Conservation (phyloP, 2,113 vertebrate species). For the Eurystomus gularis region DNA sequence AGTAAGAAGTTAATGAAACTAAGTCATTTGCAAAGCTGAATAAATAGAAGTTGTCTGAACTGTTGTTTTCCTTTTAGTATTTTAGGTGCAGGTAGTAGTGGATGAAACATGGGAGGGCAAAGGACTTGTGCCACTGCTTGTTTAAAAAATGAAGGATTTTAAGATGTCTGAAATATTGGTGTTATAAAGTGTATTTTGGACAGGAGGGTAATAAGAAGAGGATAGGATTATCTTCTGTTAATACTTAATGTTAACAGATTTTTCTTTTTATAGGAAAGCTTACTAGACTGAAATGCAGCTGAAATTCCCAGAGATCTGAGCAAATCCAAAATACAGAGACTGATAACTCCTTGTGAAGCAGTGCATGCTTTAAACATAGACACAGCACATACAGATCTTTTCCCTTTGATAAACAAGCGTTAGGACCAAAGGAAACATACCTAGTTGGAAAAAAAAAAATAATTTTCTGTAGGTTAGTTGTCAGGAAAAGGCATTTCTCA, state of each 20-base stretch:
- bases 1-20: not conserved
- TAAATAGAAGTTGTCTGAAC: not conserved
- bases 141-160: not conserved
- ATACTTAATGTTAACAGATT: not conserved
- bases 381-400: accelerated
- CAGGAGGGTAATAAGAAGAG: not conserved
- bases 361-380: not conserved
- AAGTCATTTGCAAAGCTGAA: not conserved
- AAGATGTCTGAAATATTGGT: not conserved
- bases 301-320: not conserved
- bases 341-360: not conserved
- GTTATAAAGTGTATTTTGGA: not conserved
- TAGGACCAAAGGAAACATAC: not conserved
- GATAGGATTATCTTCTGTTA: not conserved
- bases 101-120: not conserved
- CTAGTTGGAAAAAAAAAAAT: not conserved
- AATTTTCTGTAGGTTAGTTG: not conserved
- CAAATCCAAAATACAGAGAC: not conserved
- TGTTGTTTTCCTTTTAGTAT: not conserved
- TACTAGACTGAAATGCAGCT: not conserved
- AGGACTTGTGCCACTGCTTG: not conserved
- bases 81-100: not conserved
- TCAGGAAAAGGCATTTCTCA: not conserved
- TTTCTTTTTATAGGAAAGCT: not conserved
- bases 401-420: not conserved